Base-by-base conservation (phyloP, 2,888 invertebrate species). In the Notodonta dromedarius region DNA sequence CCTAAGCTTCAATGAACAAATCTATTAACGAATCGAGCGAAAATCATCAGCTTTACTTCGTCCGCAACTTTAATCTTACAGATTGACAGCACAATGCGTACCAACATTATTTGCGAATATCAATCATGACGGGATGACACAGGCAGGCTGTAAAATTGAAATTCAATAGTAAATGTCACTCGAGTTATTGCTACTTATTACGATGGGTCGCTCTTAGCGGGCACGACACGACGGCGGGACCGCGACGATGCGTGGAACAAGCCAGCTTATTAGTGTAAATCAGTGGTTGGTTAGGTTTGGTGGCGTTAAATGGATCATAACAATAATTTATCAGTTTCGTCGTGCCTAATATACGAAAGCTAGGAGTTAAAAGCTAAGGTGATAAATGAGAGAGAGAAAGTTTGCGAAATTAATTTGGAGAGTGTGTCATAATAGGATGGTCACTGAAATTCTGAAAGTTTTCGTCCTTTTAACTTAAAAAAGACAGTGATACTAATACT, bases 131-230 rank as follows among this genome's bases (percentile, higher is more conserved):
- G 59, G 75, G 70, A 77, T 78, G 81, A 80, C 80, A 75, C 76
- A 64, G 62, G 35, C 78, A 58, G 74, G 76, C 70, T 77, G 80
- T 89, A 86, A 89, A 88, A 84, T 83, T 83, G 82, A 85, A 82
- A 82, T 83, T 84, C 84, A 82, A 86, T 84, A 80, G 84, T 76
- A 75, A 81, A 83, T 84, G 85, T 83, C 83, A 77, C 73, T 71
- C 74, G 70, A 72, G 77, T 80, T 86, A 84, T 83, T 74, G 84
- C 84, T 84, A 83, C 85, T 85, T 84, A 82, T 82, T 85, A 79
- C 77, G 77, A 70, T 14, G 61, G 44, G 58, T 50, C 39, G 40
- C 59, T 57, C 67, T 76, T 71, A 69, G 67, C 56, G 58, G 11
- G 7, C 7, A 61, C 78, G 79, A 67, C 57, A 69, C 70, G 77